phyloP scores from a whole-genome alignment of 1,140 invertebrate species.

The Trichogramma pretiosum region DNA sequence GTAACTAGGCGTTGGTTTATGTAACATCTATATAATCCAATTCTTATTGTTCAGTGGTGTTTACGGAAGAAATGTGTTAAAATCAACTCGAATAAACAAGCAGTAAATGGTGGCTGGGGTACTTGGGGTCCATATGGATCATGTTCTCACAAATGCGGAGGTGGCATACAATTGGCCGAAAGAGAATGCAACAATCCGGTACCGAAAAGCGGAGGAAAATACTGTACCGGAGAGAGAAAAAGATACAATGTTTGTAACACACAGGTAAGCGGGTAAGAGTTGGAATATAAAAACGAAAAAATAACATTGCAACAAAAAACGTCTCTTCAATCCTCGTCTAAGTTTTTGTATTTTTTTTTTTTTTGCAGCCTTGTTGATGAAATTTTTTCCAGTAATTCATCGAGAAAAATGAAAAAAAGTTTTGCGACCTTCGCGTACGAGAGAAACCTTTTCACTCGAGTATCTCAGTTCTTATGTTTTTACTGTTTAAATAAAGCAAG shows the following conservation, averaged over 20 bases:
- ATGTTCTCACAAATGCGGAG: constrained; percentile 57
- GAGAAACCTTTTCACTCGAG: constrained; percentile 45
- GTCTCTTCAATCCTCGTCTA: no score
- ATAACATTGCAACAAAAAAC: no score
- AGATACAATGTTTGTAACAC: constrained; percentile 53
- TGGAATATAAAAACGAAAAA: no score
- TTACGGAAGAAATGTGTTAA: constrained; percentile 53
- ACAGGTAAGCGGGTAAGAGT: not conserved
- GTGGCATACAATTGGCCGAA: constrained; percentile 46
- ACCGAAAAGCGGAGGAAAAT: constrained; percentile 54
- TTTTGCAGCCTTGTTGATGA: no score
- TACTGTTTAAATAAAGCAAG: no score
- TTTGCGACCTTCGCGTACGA: constrained; percentile 36
- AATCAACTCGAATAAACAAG: constrained; percentile 51
- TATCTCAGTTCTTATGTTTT: constrained; percentile 47
- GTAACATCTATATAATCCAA: no score
- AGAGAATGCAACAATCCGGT: constrained; percentile 48
- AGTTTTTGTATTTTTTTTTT: no score
- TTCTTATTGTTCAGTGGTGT: constrained; percentile 60
- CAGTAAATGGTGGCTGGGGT: constrained; percentile 60
- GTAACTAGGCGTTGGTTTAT: no score
- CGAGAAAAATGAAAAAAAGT: constrained; percentile 44
- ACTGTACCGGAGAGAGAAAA: constrained; percentile 48
- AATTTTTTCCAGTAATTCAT: no score
- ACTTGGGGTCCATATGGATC: constrained; percentile 47